A percentile compares a stretch with the other conserved stretches of the same genome.
These are phyloP conservation scores for Notocelia uddmanniana DNA, from an alignment of 2,888 invertebrate species.

Conservation along the genomic window DNA sequence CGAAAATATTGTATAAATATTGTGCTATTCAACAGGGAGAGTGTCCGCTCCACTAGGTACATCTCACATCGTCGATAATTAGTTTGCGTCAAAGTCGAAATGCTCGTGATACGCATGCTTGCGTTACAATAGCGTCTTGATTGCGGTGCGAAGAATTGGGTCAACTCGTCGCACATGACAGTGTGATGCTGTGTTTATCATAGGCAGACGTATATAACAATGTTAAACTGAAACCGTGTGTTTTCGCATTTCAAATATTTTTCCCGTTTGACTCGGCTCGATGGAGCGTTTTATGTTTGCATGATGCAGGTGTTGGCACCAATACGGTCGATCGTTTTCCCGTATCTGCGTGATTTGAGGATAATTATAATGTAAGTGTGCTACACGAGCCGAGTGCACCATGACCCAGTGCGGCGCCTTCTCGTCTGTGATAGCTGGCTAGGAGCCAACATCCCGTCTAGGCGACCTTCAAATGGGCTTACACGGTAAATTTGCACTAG, in stretches of 20 bases:
- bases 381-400: conserved; percentile 47
- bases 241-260: conserved; percentile 9
- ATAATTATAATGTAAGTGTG: conserved; percentile 23
- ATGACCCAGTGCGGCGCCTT: conserved; percentile 63
- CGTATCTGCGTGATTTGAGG: conserved; percentile 16
- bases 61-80: conserved; percentile 15
- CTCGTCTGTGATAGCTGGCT: conserved; percentile 65
- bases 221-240: not conserved
- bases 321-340: conserved; percentile 9
- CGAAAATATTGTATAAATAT: conserved; percentile 39
- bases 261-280: not conserved
- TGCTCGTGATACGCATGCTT: conserved; percentile 8
- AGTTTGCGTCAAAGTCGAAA: conserved; percentile 11
- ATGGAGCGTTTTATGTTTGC: conserved; percentile 3
- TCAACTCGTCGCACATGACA: conserved; percentile 41
- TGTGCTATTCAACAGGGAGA: conserved; percentile 26
- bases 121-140: conserved; percentile 44
- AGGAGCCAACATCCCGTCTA: conserved; percentile 56
- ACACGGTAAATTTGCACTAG: conserved; percentile 42
- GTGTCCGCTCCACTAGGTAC: too few relatives aligned
- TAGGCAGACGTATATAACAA: not conserved
- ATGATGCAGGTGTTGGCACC: not conserved
- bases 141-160: conserved; percentile 46
- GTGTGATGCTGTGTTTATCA: conserved; percentile 10
- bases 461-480: conserved; percentile 58